A percentile compares a stretch with the other conserved stretches of the same genome.
Conservation (phyloP, 2,113 vertebrate genomes). For the Sporophila hypoxantha region DNA sequence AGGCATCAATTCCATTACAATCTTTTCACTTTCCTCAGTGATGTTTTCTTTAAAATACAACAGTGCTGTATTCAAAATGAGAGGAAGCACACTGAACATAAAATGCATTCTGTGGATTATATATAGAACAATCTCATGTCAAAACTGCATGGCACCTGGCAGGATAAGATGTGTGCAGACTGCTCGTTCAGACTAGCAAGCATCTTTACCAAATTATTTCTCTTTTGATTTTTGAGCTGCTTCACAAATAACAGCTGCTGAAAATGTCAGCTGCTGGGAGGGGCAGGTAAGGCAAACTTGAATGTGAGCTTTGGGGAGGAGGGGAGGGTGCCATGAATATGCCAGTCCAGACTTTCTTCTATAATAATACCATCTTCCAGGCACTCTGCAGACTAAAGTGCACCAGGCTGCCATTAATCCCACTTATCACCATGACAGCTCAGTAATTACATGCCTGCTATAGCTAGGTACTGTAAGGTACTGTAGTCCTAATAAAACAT, state of each 20-base stretch:
- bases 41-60: conserved; percentile 8
- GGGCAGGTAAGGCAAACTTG: conserved; percentile 64
- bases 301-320: conserved; percentile 63
- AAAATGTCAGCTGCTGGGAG: conserved; percentile 78
- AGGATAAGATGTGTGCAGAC: conserved; percentile 27
- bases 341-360: conserved; percentile 74
- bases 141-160: conserved; percentile 42
- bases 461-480: conserved; percentile 78
- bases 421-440: conserved; percentile 91
- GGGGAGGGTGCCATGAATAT: conserved; percentile 67
- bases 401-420: conserved; percentile 89
- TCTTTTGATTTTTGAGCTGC: conserved; percentile 74
- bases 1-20: neutral
- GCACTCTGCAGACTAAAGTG: conserved; percentile 82
- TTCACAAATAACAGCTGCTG: conserved; percentile 82
- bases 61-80: neutral
- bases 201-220: conserved; percentile 63
- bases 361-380: conserved; percentile 84
- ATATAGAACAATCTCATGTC: conserved; percentile 11
- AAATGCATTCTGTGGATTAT: neutral
- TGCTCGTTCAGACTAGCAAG: conserved; percentile 44
- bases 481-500: conserved; percentile 76
- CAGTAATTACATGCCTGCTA: conserved; percentile 83
- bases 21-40: neutral
- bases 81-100: neutral